Conservation (phyloP, 2,113 vertebrate genomes). For the Gymnocephalus cernua region DNA sequence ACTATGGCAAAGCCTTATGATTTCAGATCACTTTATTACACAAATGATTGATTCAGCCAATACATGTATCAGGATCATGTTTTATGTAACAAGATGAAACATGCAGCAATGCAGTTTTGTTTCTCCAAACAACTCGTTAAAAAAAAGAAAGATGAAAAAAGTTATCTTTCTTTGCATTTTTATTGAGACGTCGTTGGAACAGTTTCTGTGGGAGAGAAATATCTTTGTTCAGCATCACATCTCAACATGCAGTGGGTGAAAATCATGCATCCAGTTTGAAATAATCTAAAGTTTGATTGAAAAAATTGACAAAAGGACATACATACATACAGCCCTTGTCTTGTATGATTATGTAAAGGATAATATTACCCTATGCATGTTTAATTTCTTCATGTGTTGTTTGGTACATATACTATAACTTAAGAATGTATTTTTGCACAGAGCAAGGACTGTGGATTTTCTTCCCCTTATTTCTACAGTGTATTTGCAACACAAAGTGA, state of each 20-base stretch:
- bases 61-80: background rate
- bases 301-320: too few species aligned
- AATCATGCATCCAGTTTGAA: background rate
- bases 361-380: background rate
- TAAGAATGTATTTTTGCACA: background rate
- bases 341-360: background rate
- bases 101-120: background rate
- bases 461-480: background rate
- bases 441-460: background rate
- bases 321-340: background rate
- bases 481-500: background rate
- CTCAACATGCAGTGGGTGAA: background rate
- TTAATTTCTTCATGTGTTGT: background rate
- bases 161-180: background rate
- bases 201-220: conserved; percentile 10
- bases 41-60: background rate
- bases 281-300: background rate
- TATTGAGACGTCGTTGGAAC: background rate
- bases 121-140: too few species aligned
- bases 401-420: background rate
- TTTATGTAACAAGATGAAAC: background rate
- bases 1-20: background rate
- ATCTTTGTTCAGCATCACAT: background rate
- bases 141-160: background rate
- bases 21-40: background rate